phyloP scores from a whole-genome alignment of 2,113 vertebrate species.

The Laterallus jamaicensis region DNA sequence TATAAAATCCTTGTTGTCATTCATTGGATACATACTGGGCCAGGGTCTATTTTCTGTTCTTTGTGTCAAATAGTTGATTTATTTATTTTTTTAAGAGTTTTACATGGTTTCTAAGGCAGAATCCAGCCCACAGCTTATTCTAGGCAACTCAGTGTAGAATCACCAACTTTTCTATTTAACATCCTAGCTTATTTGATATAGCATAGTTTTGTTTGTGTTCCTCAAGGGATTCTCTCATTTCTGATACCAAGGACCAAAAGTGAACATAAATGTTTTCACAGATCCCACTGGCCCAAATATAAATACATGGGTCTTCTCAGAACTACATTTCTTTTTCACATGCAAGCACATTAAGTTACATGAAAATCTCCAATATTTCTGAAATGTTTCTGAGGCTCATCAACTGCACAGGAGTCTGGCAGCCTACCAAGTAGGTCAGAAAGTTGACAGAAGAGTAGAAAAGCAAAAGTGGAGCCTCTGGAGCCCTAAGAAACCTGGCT shows the following conservation, averaged over 20 bases:
- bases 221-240: neutral
- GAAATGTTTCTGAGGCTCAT: neutral
- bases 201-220: neutral
- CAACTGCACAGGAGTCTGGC: neutral
- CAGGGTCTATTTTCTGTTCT: neutral
- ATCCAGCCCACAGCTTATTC: neutral
- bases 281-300: neutral
- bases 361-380: neutral
- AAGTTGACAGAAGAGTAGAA: neutral
- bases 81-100: neutral
- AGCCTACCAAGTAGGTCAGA: neutral
- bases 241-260: neutral
- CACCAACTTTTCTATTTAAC: neutral
- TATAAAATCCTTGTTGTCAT: neutral
- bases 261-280: neutral
- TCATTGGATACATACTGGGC: neutral
- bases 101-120: neutral
- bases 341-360: neutral
- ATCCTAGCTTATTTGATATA: neutral
- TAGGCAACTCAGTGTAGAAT: neutral
- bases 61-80: neutral
- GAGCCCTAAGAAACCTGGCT: neutral
- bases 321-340: neutral
- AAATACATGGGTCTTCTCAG: neutral
- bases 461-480: neutral